A percentile compares a stretch with the other conserved stretches of the same genome.
phyloP scores from a whole-genome alignment of 2,113 vertebrate species.

The Axis porcinus region DNA sequence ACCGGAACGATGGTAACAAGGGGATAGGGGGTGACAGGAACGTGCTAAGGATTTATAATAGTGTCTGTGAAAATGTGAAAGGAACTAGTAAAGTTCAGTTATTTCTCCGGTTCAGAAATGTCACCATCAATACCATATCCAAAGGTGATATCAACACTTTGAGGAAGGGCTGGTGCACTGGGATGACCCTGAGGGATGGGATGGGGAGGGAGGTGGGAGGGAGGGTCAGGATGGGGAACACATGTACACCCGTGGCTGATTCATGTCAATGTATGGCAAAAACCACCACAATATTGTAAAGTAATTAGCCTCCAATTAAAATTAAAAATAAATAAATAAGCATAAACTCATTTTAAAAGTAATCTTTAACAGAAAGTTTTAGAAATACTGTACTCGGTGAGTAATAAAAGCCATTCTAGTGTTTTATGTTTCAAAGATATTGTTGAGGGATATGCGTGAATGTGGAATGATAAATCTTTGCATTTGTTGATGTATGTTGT shows the following conservation, averaged over 20 bases:
- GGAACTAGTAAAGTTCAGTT: not conserved
- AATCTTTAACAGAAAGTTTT: not conserved
- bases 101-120: not conserved
- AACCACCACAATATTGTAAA: not conserved
- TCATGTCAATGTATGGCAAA: not conserved
- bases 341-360: not conserved
- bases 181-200: not conserved
- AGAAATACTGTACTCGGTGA: not conserved
- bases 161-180: not conserved
- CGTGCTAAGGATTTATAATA: not conserved
- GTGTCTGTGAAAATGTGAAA: not conserved
- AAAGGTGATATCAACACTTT: not conserved
- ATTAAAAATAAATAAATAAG: not conserved
- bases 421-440: not conserved
- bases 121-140: not conserved
- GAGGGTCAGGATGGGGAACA: not conserved
- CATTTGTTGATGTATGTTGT: not conserved
- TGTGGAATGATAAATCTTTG: not conserved
- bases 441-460: not conserved
- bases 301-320: not conserved
- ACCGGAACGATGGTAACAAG: not conserved
- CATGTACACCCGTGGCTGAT: not conserved
- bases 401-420: not conserved
- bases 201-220: not conserved
- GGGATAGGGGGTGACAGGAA: not conserved